Evolutionary conservation across 1,140 invertebrate genomes (phyloP).

Genomic region (Drusus annulatus): DNA sequence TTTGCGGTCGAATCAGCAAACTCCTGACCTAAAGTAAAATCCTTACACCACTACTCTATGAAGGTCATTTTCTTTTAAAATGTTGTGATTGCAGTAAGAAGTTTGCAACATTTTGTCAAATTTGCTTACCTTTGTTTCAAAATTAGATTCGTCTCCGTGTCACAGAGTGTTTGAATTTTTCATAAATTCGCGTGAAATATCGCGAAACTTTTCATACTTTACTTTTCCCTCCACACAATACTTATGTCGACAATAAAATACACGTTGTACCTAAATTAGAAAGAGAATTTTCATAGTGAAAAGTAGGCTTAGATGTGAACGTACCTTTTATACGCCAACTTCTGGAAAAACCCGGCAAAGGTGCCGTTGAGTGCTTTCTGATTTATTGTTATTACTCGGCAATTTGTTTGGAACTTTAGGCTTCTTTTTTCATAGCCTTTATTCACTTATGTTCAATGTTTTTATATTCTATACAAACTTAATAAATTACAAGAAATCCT

Average conservation of each 20-base stretch:
- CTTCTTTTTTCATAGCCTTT: constrained; percentile 36
- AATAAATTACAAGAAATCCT: constrained; percentile 44
- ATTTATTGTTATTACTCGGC: constrained; percentile 49
- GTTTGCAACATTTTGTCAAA: no score
- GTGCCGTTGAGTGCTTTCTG: constrained; percentile 44
- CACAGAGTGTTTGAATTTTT: neutral
- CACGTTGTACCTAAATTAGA: constrained; percentile 40
- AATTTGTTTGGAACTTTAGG: constrained; percentile 48
- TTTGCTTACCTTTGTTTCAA: no score
- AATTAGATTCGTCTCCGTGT: no score
- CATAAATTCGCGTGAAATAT: constrained; percentile 31
- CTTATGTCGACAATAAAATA: constrained; percentile 38
- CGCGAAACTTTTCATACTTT: constrained; percentile 26
- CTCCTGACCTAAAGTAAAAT: no score
- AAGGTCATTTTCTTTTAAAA: no score
- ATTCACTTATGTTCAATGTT: constrained; percentile 43
- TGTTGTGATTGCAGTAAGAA: no score
- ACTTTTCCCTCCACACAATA: constrained; percentile 31
- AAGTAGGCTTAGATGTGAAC: constrained; percentile 24
- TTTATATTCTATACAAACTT: constrained; percentile 45
- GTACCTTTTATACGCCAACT: constrained; percentile 32
- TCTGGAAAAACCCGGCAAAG: constrained; percentile 34
- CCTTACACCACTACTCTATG: no score
- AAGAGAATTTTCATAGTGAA: constrained; percentile 38
- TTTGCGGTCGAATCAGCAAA: no score